Percentiles rank a stretch among this genome's conserved stretches.
Conservation (phyloP, 2,797 vertebrate genomes). For the Dryobates pubescens region DNA sequence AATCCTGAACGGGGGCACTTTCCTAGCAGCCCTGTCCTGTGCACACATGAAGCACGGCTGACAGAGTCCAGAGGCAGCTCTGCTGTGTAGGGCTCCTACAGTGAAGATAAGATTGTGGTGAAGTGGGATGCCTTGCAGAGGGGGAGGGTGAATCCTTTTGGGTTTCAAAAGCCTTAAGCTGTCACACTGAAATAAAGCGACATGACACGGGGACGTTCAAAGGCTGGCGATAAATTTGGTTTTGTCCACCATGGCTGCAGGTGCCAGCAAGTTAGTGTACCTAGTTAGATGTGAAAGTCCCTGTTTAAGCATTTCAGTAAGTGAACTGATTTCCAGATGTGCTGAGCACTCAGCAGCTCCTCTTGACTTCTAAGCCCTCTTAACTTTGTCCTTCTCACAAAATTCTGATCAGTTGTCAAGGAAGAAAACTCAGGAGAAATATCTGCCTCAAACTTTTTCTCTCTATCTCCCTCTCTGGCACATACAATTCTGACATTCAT, state of each 20-base stretch:
- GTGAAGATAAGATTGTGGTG: conserved; percentile 49
- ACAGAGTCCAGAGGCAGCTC: conserved; percentile 67
- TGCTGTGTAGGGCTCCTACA: conserved; percentile 35
- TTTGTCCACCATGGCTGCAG: neutral
- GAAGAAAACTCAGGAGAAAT: neutral
- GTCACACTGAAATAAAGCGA: neutral
- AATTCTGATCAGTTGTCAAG: neutral
- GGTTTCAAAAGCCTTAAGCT: neutral
- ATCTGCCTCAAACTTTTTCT: neutral
- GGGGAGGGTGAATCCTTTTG: neutral
- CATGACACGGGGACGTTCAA: neutral
- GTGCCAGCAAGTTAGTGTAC: neutral
- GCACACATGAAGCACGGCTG: conserved; percentile 5
- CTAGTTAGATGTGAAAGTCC: neutral
- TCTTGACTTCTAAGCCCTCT: conserved; percentile 14
- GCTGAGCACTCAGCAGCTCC: neutral
- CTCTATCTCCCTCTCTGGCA: neutral
- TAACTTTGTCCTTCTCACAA: conserved; percentile 28
- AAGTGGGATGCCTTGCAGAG: conserved; percentile 48
- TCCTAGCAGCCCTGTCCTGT: neutral
- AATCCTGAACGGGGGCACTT: neutral
- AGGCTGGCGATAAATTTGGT: neutral
- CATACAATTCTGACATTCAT: neutral
- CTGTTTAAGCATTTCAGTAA: neutral
- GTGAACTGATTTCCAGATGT: neutral